phyloP scores from a whole-genome alignment of 2,888 invertebrate species.

The Xanthia icteritia region DNA sequence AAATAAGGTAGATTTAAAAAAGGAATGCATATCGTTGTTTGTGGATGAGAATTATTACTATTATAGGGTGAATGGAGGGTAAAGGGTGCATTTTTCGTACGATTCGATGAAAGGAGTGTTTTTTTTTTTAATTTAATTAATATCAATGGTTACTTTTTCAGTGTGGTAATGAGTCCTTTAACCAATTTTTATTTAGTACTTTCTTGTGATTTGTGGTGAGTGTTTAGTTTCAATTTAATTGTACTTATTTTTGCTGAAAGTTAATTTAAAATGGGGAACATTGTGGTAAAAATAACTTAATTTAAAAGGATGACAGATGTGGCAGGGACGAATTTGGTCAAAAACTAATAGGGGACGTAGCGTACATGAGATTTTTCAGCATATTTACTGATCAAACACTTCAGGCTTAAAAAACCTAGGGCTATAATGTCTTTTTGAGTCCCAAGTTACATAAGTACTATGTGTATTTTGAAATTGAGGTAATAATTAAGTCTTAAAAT shows the following conservation, averaged over 20 bases:
- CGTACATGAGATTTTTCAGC: not conserved
- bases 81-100: not conserved
- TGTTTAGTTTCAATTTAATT: constrained; percentile 18
- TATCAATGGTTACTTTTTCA: not conserved
- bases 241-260: constrained; percentile 49
- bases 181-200: not conserved
- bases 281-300: not conserved
- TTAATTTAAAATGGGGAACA: not conserved
- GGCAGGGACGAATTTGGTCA: not conserved
- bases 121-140: not conserved
- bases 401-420: not conserved
- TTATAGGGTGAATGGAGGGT: not conserved
- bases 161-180: not conserved
- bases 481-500: constrained; percentile 33
- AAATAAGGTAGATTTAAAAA: not conserved
- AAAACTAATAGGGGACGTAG: not conserved
- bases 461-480: constrained; percentile 34
- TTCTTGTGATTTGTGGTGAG: constrained; percentile 10
- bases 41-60: not conserved
- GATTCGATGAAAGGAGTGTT: not conserved
- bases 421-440: not conserved
- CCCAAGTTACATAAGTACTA: constrained; percentile 1
- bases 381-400: not conserved
- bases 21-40: not conserved
- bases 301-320: not conserved